Percentiles rank a stretch among this genome's conserved stretches.
Evolutionary conservation across 2,797 vertebrate species (phyloP).

Genomic region (Pseudochromis fuscus): DNA sequence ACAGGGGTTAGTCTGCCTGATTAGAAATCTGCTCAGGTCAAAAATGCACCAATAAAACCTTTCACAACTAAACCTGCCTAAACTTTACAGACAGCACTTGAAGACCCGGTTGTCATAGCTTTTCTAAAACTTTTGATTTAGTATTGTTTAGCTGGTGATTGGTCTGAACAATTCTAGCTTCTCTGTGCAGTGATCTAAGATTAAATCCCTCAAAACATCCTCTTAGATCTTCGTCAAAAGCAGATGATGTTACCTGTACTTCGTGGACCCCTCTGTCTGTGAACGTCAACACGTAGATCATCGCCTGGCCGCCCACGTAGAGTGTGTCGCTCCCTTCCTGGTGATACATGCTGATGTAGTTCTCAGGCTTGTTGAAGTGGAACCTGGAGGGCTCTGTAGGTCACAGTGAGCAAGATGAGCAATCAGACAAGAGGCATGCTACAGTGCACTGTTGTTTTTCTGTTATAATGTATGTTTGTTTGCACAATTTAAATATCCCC

Average conservation of each 20-base stretch:
- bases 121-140: background rate
- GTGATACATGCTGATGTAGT: constrained; percentile 86
- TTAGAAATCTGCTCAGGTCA: too few species aligned
- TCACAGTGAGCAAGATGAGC: constrained; percentile 27
- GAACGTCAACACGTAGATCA: constrained; percentile 84
- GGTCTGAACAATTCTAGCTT: background rate
- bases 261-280: constrained; percentile 77
- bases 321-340: constrained; percentile 83
- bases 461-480: constrained; percentile 9
- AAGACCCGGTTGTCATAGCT: background rate
- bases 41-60: too few species aligned
- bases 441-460: background rate
- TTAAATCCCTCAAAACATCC: background rate
- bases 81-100: background rate
- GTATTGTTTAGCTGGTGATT: background rate
- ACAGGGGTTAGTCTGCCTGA: too few species aligned
- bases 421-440: background rate
- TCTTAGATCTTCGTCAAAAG: background rate
- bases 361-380: constrained; percentile 84
- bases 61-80: too few species aligned
- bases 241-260: constrained; percentile 73
- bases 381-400: constrained; percentile 82
- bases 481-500: constrained; percentile 2
- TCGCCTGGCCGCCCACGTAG: constrained; percentile 84
- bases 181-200: background rate